Evolutionary conservation across 2,113 vertebrate genomes (phyloP).

Genomic region (Pseudorectes ferrugineus): DNA sequence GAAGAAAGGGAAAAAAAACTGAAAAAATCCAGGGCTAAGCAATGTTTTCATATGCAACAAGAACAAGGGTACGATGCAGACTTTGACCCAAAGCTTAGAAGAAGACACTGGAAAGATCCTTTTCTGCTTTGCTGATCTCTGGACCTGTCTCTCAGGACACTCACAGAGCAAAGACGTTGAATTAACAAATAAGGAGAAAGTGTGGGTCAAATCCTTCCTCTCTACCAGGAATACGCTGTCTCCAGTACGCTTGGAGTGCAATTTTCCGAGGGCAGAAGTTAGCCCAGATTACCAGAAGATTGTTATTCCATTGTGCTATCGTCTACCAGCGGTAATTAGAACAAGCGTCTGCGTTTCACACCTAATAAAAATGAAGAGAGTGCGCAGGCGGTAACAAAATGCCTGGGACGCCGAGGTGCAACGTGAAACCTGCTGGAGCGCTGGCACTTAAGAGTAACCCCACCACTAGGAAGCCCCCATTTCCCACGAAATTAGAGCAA

Average conservation of each 20-base stretch:
- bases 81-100: neutral
- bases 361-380: neutral
- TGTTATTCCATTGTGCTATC: neutral
- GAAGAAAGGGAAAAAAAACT: neutral
- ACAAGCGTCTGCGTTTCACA: neutral
- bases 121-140: neutral
- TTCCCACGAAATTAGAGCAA: neutral
- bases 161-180: neutral
- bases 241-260: neutral
- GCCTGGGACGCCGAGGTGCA: accelerated
- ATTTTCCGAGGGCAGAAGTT: neutral
- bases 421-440: neutral
- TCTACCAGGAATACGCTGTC: neutral
- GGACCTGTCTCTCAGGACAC: neutral
- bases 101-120: neutral
- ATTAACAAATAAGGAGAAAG: neutral
- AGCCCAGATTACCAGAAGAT: neutral
- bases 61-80: neutral
- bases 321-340: neutral
- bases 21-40: neutral
- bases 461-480: neutral
- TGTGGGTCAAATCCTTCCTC: neutral
- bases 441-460: neutral
- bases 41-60: neutral
- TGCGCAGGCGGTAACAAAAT: neutral